Evolutionary conservation across 2,888 invertebrate genomes (phyloP).

Genomic region (Amiota communis): DNA sequence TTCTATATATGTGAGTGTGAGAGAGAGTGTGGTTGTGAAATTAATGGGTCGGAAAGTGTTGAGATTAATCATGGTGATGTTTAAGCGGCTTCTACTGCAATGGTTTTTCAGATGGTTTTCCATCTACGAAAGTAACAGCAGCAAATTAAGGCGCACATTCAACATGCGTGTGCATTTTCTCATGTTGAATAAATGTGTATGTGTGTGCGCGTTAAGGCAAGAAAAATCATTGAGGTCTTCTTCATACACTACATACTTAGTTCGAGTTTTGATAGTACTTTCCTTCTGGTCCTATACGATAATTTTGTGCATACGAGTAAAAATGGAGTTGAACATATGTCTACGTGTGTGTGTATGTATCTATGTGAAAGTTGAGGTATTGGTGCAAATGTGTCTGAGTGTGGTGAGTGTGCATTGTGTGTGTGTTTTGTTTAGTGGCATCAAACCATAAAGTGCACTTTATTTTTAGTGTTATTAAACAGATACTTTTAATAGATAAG

Average conservation of each 20-base stretch:
- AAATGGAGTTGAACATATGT: too few relatives aligned
- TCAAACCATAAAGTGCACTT: neutral
- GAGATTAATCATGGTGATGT: conserved; percentile 60
- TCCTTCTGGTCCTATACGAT: too few relatives aligned
- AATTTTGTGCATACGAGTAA: too few relatives aligned
- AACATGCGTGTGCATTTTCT: conserved; percentile 1
- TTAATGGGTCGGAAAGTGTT: conserved; percentile 69
- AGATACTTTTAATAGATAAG: neutral
- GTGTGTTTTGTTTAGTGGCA: neutral
- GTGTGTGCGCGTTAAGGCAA: neutral
- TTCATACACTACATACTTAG: too few relatives aligned
- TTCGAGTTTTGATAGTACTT: too few relatives aligned
- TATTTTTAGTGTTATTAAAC: conserved; percentile 12
- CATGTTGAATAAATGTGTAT: neutral
- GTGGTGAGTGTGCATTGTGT: neutral
- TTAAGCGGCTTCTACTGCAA: conserved; percentile 13
- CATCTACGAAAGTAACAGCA: too few relatives aligned
- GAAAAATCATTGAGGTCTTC: too few relatives aligned
- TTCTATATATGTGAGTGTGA: neutral
- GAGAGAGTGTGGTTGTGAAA: conserved; percentile 45
- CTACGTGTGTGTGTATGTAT: too few relatives aligned
- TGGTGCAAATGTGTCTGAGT: neutral
- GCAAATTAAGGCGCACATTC: too few relatives aligned
- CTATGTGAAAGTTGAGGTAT: too few relatives aligned
- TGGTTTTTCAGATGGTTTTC: neutral